Conservation (phyloP, 2,113 vertebrate species). For the Nettapus auritus region DNA sequence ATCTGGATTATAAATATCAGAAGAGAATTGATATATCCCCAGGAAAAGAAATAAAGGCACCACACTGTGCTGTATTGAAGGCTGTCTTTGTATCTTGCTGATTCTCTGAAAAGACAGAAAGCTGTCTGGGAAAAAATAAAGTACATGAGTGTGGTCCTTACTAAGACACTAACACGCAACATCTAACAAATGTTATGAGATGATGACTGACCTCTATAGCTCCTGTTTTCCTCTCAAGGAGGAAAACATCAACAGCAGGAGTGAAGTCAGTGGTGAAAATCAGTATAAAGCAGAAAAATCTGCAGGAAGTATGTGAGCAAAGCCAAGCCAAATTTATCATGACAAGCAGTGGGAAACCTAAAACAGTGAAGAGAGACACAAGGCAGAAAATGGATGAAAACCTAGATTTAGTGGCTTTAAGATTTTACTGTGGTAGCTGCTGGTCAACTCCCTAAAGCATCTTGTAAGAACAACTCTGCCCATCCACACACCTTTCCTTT, state of each 20-base stretch:
- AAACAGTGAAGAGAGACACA: neutral
- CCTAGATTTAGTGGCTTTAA: neutral
- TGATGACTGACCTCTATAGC: neutral
- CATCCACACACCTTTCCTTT: neutral
- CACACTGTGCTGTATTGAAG: neutral
- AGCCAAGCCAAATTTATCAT: neutral
- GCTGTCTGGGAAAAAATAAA: neutral
- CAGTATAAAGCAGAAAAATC: neutral
- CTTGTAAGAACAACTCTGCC: neutral
- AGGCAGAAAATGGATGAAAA: neutral
- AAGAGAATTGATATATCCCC: neutral
- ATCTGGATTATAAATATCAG: neutral
- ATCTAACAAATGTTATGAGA: neutral
- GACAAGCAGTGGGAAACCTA: neutral
- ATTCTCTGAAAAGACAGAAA: neutral
- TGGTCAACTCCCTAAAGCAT: neutral
- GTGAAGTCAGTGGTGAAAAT: rapidly evolving
- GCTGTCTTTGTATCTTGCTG: neutral
- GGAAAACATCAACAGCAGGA: neutral
- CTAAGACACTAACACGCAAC: neutral
- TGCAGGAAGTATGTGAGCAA: neutral
- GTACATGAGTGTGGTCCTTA: neutral
- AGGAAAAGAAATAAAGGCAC: neutral
- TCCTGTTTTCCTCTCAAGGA: neutral
- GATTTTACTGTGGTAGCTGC: neutral